Base-by-base conservation (phyloP, 2,797 vertebrate genomes). In the Dipus sagitta region DNA sequence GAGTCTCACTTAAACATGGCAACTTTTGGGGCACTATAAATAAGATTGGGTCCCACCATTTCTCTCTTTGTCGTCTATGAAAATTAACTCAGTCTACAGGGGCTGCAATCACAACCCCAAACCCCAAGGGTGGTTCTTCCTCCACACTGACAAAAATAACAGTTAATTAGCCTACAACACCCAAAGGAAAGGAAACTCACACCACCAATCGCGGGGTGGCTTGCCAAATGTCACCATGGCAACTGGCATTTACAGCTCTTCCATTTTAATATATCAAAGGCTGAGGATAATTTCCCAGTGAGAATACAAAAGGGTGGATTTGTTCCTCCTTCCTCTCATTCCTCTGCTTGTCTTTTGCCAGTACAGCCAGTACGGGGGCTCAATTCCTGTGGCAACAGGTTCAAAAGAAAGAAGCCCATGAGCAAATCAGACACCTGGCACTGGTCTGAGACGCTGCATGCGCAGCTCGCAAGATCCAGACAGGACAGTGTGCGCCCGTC, bases 151-250 rank as follows among this genome's bases (percentile, higher is more conserved):
- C 94, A 98, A 97, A 98, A 97, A 94, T 95, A 98, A 90, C 96
- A 96, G 97, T 96, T 98, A 98, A 98, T 98, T 98, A 98, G 97
- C 83, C 97, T 97, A 97, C 97, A 98, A 98, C 96, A 97, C 97
- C 97, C 97, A 94, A 97, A 98, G 98, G 97, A 97, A 98, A 97
- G 96, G 96, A 97, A 97, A 97, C 97, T 98, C 76, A 91, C 71
- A 93, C 20, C 80, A 79, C 97, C 97, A 97, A 96, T 97, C 24
- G 0, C 74, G 26, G 92, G 95, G 82, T n/a, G 47, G 96, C 97
- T 96, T 95, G 97, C 96, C 96, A 94, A 97, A 87, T 28, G 95
- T 98, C 90, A 65, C 97, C 97, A 98, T 98, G 98, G 96, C 97
- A 98, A 98, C 98, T 89, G 74, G 95, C 97, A 97, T 97, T 97